Base-by-base conservation (phyloP, 1,140 invertebrate species). In the Drosophila pruinosa region DNA sequence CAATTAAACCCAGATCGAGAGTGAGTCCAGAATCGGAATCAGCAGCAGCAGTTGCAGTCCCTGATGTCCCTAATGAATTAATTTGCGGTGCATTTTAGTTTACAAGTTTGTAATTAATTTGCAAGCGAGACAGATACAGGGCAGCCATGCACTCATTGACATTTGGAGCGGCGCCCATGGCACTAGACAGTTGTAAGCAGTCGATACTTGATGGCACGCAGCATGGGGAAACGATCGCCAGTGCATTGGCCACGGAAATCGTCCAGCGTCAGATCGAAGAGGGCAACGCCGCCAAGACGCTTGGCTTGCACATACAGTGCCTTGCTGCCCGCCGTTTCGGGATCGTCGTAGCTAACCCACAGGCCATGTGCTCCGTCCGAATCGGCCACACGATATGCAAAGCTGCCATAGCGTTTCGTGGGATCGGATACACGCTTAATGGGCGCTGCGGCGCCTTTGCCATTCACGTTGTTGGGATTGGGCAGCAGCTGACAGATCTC, bases 281-380 rank as follows among this genome's bases (percentile, higher is more conserved):
- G 92, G 2, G 97, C 96, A 1, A 97, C 93, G 21, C 97, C 97
- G 14, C 96, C 97, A 2, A 97, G 93, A 38, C 94, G 94, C 86
- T 95, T 96, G 1, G 93, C 93, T 65, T 94, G 92, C 3, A 94
- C 95, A 86, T 95, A 98, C 1, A 92, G 89, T 0, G 96, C 96
- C 86, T 98, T 99, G 62, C 95, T 94, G 22, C 94, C 94, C 15
- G 97, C 95, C 0, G 96, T 97, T 58, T 97, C 95, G 0, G 95
- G 94, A 90, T 98, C 97, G 74, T 99, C 97, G 85, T 96, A 98
- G 45, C 95, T 95, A 0, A 98, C 95, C 98, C 98, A 99, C 45
- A 98, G 92, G 12, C 97, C 95, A 5, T 94, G 93, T 2, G 94
- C 93, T 1, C 93, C 94, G 26, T 92, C 94, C 8, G 94, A 92